These are phyloP conservation scores for Acrocephalus scirpaceus DNA, from an alignment of 2,797 vertebrate species.

Conservation along the genomic window DNA sequence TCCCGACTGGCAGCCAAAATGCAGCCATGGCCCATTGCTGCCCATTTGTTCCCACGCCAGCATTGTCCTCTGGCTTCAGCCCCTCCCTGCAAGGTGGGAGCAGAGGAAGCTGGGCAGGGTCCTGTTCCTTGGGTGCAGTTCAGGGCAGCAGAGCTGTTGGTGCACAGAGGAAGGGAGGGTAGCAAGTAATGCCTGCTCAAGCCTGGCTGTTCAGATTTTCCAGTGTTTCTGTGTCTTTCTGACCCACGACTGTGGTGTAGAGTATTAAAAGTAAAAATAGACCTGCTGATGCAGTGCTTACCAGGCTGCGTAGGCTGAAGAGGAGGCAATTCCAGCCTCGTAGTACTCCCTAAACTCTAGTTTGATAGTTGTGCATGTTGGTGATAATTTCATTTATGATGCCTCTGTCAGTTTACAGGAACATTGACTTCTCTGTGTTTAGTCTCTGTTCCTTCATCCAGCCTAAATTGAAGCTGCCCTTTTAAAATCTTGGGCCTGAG, in stretches of 20 bases:
- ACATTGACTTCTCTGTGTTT: neutral
- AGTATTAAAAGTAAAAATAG: neutral
- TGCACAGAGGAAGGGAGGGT: neutral
- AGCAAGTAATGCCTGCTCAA: neutral
- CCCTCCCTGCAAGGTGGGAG: constrained; percentile 26
- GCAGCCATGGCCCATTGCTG: neutral
- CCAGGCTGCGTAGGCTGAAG: neutral
- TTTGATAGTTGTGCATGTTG: neutral
- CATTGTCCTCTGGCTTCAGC: constrained; percentile 20
- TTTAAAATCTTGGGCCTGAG: neutral
- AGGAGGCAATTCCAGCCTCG: neutral
- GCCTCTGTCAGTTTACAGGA: neutral
- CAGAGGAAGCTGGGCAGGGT: neutral
- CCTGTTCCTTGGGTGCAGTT: neutral
- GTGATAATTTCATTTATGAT: neutral
- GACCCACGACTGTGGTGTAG: neutral
- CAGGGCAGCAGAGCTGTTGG: fast-evolving
- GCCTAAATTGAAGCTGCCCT: neutral
- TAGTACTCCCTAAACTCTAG: neutral
- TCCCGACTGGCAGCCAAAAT: neutral
- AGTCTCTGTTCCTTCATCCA: neutral
- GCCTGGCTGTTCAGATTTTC: neutral
- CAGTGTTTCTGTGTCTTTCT: neutral
- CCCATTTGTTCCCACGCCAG: neutral
- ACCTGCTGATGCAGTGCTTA: neutral